A percentile compares a stretch with the other conserved stretches of the same genome.
Conservation (phyloP, 2,113 vertebrate genomes). For the Alligator mississippiensis region DNA sequence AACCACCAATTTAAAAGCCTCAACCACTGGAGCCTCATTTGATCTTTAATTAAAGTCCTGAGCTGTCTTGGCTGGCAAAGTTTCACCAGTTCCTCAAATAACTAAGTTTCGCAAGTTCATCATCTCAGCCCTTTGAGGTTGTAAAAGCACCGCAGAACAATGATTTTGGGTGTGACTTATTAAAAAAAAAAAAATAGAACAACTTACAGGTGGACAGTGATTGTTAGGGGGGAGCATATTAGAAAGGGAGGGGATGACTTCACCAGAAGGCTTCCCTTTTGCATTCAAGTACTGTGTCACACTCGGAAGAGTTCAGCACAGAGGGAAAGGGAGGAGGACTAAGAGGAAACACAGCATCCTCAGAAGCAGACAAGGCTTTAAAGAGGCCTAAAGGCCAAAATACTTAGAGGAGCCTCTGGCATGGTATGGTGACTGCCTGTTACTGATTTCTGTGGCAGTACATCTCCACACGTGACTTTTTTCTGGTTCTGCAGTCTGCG, state of each 20-base stretch:
- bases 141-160: background rate
- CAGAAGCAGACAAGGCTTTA: background rate
- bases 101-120: background rate
- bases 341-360: background rate
- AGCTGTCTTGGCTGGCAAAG: background rate
- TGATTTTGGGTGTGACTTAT: background rate
- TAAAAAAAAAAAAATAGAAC: too few relatives aligned
- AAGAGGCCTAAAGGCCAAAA: background rate
- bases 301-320: background rate
- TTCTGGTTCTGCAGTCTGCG: background rate
- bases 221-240: background rate
- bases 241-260: background rate
- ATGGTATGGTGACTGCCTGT: background rate
- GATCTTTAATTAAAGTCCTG: background rate
- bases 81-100: background rate
- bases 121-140: background rate
- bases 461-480: background rate
- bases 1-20: too few relatives aligned
- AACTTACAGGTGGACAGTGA: too few relatives aligned
- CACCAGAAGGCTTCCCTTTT: background rate
- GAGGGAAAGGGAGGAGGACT: background rate
- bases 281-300: background rate
- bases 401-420: background rate
- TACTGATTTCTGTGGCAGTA: background rate
- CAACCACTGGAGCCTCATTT: background rate